Conservation (phyloP, 2,888 invertebrate species). For the Nineta flava region DNA sequence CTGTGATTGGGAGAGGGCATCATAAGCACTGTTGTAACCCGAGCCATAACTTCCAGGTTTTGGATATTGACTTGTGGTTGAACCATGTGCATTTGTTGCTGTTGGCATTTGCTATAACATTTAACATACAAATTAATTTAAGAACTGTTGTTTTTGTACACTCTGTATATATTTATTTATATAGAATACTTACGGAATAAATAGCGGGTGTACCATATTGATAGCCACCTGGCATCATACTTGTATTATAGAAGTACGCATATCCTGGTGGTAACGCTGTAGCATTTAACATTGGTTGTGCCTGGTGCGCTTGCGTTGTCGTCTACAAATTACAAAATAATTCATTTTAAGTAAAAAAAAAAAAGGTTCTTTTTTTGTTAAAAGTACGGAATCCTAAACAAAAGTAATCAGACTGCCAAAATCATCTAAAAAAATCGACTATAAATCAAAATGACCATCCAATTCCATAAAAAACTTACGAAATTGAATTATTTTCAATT, state of each 20-base stretch:
- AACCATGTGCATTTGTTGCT: conserved; percentile 28
- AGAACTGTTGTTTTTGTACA: no score
- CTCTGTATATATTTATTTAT: no score
- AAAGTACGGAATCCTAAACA: no score
- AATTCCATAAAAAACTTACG: conserved; percentile 15
- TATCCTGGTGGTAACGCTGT: conserved; percentile 53
- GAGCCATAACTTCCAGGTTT: conserved; percentile 38
- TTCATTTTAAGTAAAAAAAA: background rate
- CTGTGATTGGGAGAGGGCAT: conserved; percentile 27
- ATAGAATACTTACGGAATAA: conserved; percentile 49
- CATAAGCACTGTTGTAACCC: conserved; percentile 48
- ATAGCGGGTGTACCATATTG: conserved; percentile 52
- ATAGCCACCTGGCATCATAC: conserved; percentile 51
- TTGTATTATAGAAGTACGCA: conserved; percentile 56
- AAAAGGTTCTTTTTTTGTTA: background rate
- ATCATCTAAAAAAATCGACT: conserved; percentile 11
- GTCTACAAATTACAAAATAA: conserved; percentile 36
- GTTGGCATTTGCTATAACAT: conserved; percentile 6
- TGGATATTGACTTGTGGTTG: conserved; percentile 53
- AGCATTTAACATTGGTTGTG: conserved; percentile 40
- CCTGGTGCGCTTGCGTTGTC: conserved; percentile 38
- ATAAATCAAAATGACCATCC: background rate
- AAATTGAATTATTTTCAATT: conserved; percentile 5
- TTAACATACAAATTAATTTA: background rate
- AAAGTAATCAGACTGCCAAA: conserved; percentile 15